Percentiles rank a stretch among this genome's conserved stretches.
These are phyloP conservation scores for Drosophila prolongata DNA, from an alignment of 2,888 invertebrate species.

Conservation along the genomic window DNA sequence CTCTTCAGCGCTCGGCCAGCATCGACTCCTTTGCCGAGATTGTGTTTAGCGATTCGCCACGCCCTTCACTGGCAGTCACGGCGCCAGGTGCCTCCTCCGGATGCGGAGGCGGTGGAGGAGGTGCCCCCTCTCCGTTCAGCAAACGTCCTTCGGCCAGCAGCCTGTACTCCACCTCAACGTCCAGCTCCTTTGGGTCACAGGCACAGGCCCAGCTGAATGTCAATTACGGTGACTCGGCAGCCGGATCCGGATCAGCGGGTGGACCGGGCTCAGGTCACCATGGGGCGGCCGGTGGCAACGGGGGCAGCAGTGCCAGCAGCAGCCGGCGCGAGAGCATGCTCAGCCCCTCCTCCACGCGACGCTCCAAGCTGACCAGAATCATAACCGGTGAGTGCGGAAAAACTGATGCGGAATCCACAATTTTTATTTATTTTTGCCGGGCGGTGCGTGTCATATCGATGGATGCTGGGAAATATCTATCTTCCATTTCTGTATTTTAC, in stretches of 20 bases:
- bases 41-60: constrained; percentile 86
- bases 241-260: constrained; percentile 36
- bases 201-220: constrained; percentile 82
- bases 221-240: constrained; percentile 75
- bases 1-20: constrained; percentile 90
- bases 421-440: constrained; percentile 26
- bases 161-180: constrained; percentile 80
- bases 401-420: constrained; percentile 36
- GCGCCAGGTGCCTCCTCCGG: constrained; percentile 32
- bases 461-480: constrained; percentile 10
- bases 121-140: constrained; percentile 79
- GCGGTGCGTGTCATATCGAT: constrained; percentile 58
- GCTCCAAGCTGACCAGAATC: constrained; percentile 91
- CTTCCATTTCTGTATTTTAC: too few relatives aligned
- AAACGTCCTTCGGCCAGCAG: constrained; percentile 83
- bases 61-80: constrained; percentile 82
- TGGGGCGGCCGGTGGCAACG: constrained; percentile 28
- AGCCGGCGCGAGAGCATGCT: constrained; percentile 87
- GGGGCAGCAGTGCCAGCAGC: constrained; percentile 67
- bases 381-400: constrained; percentile 88
- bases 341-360: constrained; percentile 90
- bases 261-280: constrained; percentile 30
- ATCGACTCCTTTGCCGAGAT: constrained; percentile 92
- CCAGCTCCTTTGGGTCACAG: constrained; percentile 49
- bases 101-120: constrained; percentile 6